A percentile compares a stretch with the other conserved stretches of the same genome.
phyloP scores from a whole-genome alignment of 2,888 invertebrate species.

The Parelbella ahira region DNA sequence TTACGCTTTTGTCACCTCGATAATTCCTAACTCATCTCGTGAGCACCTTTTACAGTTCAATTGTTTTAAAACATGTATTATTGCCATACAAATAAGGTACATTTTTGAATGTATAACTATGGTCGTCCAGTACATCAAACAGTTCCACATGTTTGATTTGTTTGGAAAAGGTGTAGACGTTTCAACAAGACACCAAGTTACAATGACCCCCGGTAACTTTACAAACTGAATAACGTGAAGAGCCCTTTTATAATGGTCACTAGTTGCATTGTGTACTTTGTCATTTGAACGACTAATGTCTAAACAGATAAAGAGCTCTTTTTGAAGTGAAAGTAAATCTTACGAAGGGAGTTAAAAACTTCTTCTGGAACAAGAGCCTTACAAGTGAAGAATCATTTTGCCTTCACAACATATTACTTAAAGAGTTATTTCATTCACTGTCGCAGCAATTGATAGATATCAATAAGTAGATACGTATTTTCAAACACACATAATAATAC shows the following conservation, averaged over 20 bases:
- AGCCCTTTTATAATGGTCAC: constrained; percentile 34
- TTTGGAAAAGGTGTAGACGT: constrained; percentile 53
- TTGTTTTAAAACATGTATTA: constrained; percentile 26
- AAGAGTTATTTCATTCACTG: too few species aligned
- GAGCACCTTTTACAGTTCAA: constrained; percentile 23
- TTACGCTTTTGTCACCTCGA: constrained; percentile 36
- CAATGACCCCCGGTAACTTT: constrained; percentile 31
- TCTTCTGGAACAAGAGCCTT: constrained; percentile 29
- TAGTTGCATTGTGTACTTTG: constrained; percentile 41
- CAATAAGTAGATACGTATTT: too few species aligned
- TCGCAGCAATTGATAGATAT: constrained; percentile 1
- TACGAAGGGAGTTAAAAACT: constrained; percentile 41
- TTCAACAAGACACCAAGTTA: constrained; percentile 35
- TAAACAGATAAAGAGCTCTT: constrained; percentile 53
- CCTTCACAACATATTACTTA: too few species aligned
- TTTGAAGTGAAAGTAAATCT: constrained; percentile 55
- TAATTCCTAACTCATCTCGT: constrained; percentile 32
- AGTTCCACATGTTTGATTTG: constrained; percentile 47
- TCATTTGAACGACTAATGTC: constrained; percentile 55
- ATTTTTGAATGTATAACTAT: constrained; percentile 26
- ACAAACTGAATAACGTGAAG: constrained; percentile 16
- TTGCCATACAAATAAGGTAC: constrained; percentile 6
- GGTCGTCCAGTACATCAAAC: constrained; percentile 49
- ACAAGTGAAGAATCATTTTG: neutral
- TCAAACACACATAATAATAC: too few species aligned